Conservation (phyloP, 2,113 vertebrate species). For the Tachuris rubrigastra region DNA sequence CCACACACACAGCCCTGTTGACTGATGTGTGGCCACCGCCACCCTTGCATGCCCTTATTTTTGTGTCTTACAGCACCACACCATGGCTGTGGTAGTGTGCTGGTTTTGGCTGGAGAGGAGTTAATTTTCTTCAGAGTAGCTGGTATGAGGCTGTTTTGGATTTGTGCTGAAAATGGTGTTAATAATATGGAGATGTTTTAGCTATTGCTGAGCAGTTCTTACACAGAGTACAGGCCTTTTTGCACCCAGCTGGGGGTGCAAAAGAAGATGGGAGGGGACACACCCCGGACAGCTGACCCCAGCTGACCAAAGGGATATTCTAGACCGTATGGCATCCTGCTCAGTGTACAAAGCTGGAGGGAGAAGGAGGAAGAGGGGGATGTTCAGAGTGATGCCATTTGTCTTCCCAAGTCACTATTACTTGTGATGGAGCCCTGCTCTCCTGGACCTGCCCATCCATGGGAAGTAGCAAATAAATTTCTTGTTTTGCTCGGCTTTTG, state of each 20-base stretch:
- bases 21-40: neutral
- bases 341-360: neutral
- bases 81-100: neutral
- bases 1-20: neutral
- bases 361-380: neutral
- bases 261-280: neutral
- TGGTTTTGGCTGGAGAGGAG: neutral
- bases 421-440: neutral
- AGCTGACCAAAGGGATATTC: neutral
- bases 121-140: neutral
- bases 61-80: neutral
- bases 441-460: neutral
- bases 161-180: neutral
- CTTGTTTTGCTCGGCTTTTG: neutral
- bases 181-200: neutral
- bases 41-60: neutral
- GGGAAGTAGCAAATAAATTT: neutral
- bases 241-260: neutral
- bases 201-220: neutral
- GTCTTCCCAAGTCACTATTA: neutral
- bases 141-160: neutral
- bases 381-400: neutral
- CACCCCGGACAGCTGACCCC: neutral
- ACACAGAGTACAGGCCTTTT: neutral
- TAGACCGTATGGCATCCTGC: neutral